Conservation (phyloP, 2,888 invertebrate species). For the Linnaemya tessellans region DNA sequence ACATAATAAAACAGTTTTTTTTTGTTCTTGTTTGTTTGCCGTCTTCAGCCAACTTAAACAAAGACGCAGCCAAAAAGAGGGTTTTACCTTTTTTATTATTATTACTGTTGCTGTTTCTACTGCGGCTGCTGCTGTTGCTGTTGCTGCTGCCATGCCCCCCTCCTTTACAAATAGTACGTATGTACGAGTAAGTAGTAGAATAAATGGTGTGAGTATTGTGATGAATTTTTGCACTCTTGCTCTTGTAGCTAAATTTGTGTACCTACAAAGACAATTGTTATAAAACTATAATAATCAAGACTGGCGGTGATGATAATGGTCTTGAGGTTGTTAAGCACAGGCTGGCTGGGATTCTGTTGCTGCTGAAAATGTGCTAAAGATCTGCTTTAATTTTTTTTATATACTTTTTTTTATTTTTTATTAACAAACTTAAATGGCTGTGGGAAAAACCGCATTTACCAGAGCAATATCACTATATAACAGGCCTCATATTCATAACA, state of each 20-base stretch:
- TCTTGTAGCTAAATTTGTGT: conserved; percentile 30
- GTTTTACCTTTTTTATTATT: conserved; percentile 62
- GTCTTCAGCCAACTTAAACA: conserved; percentile 43
- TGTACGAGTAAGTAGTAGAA: conserved; percentile 23
- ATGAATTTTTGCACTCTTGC: conserved; percentile 50
- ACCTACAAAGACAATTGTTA: conserved; percentile 61
- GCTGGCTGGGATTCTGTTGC: conserved; percentile 28
- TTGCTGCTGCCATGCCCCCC: not conserved
- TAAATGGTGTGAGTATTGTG: conserved; percentile 51
- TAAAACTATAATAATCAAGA: conserved; percentile 57
- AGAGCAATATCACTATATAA: conserved; percentile 30
- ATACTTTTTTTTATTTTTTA: conserved; percentile 13
- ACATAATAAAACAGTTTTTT: conserved; percentile 62
- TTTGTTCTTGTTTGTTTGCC: not conserved
- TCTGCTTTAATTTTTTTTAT: conserved; percentile 36
- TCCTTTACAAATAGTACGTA: conserved; percentile 14
- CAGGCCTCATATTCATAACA: conserved; percentile 45
- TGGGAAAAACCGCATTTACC: conserved; percentile 72
- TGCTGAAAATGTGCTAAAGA: conserved; percentile 58
- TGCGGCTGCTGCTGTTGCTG: conserved; percentile 31
- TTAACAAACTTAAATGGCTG: conserved; percentile 72
- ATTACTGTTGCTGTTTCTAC: conserved; percentile 49
- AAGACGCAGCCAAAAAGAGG: conserved; percentile 61
- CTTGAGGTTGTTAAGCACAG: conserved; percentile 33
- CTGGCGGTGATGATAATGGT: conserved; percentile 58